Percentiles rank a stretch among this genome's conserved stretches.
Evolutionary conservation across 1,140 invertebrate genomes (phyloP).

Genomic region (Cydia amplana): DNA sequence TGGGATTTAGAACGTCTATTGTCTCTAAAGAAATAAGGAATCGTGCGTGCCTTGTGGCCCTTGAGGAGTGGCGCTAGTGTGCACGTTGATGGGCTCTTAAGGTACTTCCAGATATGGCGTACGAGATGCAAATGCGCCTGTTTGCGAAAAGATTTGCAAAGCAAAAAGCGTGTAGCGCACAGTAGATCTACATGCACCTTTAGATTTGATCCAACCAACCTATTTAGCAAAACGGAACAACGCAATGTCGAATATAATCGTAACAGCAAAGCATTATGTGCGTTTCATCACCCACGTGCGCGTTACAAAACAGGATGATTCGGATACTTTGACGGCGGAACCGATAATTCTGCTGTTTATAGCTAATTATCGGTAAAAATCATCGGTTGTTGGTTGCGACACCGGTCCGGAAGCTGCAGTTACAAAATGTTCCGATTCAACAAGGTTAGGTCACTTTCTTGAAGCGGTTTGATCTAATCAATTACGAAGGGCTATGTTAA

Average conservation of each 20-base stretch:
- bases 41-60: no score
- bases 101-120: no score
- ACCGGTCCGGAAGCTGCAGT: not conserved
- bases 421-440: conserved; percentile 4
- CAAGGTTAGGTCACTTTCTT: conserved; percentile 7
- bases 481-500: not conserved
- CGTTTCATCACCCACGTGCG: not conserved
- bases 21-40: no score
- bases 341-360: not conserved
- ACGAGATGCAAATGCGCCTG: no score
- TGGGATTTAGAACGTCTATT: not conserved
- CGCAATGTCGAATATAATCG: conserved; percentile 12
- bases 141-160: no score
- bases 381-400: conserved; percentile 2
- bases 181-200: no score
- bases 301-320: not conserved
- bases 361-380: not conserved
- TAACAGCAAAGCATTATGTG: conserved; percentile 5
- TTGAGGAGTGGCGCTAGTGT: no score
- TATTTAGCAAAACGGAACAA: conserved; percentile 8
- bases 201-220: not conserved
- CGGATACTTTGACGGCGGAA: conserved; percentile 1
- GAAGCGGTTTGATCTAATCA: not conserved
- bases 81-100: no score
- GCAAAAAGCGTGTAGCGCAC: no score